phyloP scores from a whole-genome alignment of 1,140 invertebrate genomes.

The Bombus sibiricus region DNA sequence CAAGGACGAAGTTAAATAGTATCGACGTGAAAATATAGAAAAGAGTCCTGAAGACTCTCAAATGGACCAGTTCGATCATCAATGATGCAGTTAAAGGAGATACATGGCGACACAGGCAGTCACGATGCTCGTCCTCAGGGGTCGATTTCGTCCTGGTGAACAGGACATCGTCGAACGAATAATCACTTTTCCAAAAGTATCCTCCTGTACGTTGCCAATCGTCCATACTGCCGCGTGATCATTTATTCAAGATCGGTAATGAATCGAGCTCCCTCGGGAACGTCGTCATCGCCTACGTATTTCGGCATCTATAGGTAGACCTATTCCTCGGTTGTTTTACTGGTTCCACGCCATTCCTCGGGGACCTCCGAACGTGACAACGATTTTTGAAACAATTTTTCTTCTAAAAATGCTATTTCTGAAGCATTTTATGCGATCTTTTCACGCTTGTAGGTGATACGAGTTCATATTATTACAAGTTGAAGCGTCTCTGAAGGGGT shows the following conservation, averaged over 20 bases:
- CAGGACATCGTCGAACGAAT: conserved; percentile 76
- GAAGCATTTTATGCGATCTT: background rate
- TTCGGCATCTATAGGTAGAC: conserved; percentile 25
- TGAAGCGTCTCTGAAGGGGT: too few species aligned
- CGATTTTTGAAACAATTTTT: background rate
- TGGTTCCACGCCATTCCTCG: background rate
- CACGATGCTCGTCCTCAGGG: conserved; percentile 72
- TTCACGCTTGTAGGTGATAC: too few species aligned
- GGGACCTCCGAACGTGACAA: background rate
- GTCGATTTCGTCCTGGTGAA: conserved; percentile 76
- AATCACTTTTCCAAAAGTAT: conserved; percentile 76
- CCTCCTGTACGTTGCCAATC: conserved; percentile 42
- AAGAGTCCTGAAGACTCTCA: conserved; percentile 27
- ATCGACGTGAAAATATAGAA: conserved; percentile 62
- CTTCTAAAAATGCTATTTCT: background rate
- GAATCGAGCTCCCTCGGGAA: conserved; percentile 77
- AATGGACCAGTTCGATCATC: conserved; percentile 64
- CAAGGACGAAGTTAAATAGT: background rate
- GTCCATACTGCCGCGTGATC: conserved; percentile 69
- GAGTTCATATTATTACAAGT: too few species aligned
- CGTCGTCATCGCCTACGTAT: conserved; percentile 72
- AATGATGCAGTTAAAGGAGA: conserved; percentile 80
- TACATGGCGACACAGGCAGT: conserved; percentile 68
- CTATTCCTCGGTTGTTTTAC: conserved; percentile 51
- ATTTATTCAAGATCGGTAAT: conserved; percentile 80